Conservation (phyloP, 2,888 invertebrate species). For the Entomobrya multifasciata region DNA sequence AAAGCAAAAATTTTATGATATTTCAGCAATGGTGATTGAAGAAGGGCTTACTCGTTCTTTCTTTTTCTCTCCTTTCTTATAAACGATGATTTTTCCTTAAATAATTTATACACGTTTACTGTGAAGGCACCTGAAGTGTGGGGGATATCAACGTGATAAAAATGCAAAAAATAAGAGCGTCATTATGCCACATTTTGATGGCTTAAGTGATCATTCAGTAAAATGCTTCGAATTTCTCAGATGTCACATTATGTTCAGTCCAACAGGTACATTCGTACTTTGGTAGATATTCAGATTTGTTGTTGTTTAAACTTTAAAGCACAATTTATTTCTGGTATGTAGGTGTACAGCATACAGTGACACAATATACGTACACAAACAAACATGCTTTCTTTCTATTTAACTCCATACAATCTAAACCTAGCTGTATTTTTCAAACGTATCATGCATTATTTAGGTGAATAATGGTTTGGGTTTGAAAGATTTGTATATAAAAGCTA, state of each 20-base stretch:
- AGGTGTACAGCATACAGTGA: not conserved
- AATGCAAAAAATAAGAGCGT: constrained; percentile 54
- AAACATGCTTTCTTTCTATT: constrained; percentile 15
- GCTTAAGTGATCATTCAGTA: constrained; percentile 56
- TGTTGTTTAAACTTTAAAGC: no score
- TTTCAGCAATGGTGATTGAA: constrained; percentile 50
- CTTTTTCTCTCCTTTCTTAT: constrained; percentile 20
- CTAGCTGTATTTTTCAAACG: not conserved
- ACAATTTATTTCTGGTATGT: no score
- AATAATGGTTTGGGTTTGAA: not conserved
- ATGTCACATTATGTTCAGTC: not conserved
- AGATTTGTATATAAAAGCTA: not conserved
- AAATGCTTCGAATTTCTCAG: constrained; percentile 56
- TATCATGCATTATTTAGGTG: constrained; percentile 27
- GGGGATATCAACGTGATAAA: constrained; percentile 39
- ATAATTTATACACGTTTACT: constrained; percentile 20
- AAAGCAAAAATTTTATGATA: constrained; percentile 27
- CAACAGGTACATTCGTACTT: not conserved
- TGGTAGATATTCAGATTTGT: no score
- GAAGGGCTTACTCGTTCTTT: constrained; percentile 34
- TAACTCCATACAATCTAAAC: no score
- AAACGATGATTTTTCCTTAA: not conserved
- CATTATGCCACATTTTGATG: constrained; percentile 63
- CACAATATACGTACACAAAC: not conserved
- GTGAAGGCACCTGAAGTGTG: not conserved